Conservation (phyloP, 2,113 vertebrate species). For the Caranx melampygus region DNA sequence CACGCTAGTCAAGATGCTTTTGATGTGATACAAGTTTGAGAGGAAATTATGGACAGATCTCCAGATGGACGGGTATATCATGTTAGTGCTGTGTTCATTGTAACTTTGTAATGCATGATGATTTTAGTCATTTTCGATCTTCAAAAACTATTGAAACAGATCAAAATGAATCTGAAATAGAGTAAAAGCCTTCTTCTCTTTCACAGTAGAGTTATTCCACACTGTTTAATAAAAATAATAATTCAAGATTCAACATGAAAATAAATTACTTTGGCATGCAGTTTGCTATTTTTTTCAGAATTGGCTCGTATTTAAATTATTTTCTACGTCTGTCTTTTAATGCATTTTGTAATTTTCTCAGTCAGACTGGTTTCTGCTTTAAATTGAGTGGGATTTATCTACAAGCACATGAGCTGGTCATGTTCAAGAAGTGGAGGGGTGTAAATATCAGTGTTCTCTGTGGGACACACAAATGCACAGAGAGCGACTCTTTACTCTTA, state of each 20-base stretch:
- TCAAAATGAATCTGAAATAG: not conserved
- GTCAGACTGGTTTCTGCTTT: not conserved
- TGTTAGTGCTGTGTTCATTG: not conserved
- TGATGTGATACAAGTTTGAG: conserved; percentile 52
- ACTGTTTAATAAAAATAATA: not conserved
- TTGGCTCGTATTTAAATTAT: not conserved
- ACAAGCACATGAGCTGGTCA: not conserved
- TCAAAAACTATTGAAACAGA: conserved; percentile 7
- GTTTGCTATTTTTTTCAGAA: no score
- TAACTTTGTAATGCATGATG: not conserved
- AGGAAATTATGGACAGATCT: conserved; percentile 41
- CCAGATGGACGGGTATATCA: conserved; percentile 6
- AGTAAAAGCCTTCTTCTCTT: not conserved
- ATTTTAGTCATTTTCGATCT: not conserved
- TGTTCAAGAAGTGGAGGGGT: conserved; percentile 14
- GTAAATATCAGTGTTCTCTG: conserved; percentile 34
- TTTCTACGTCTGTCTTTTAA: not conserved
- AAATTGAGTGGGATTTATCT: conserved; percentile 3
- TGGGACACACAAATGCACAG: not conserved
- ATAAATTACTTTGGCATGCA: no score
- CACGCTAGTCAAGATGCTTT: conserved; percentile 43
- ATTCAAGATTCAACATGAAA: not conserved
- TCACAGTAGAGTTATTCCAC: not conserved
- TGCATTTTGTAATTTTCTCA: not conserved
- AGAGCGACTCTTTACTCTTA: conserved; percentile 27